These are phyloP conservation scores for Pygoscelis antarcticus DNA, from an alignment of 2,113 vertebrate genomes.

Conservation along the genomic window DNA sequence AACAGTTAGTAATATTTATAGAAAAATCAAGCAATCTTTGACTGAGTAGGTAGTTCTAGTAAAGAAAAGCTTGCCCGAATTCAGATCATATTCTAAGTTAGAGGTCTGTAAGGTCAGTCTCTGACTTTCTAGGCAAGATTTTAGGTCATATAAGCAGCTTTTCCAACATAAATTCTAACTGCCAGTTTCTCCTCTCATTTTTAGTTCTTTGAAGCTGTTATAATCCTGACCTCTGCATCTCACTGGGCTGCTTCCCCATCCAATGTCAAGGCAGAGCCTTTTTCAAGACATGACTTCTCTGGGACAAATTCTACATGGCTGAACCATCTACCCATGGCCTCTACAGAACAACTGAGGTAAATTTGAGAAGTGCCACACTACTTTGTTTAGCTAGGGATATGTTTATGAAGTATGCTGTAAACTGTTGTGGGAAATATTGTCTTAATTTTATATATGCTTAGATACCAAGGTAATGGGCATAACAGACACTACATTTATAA, in stretches of 20 bases:
- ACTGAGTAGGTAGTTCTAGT: neutral
- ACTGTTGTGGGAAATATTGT: neutral
- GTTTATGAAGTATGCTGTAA: neutral
- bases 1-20: neutral
- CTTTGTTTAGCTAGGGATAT: neutral
- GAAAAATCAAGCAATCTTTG: neutral
- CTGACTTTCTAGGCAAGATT: neutral
- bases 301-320: neutral
- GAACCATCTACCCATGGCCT: neutral
- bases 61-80: neutral
- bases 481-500: neutral
- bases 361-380: neutral
- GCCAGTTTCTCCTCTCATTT: neutral
- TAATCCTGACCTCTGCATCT: neutral
- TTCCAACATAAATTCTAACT: neutral
- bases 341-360: neutral
- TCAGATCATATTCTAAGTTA: neutral
- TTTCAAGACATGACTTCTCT: neutral
- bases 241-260: neutral
- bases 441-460: neutral
- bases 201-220: neutral
- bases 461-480: neutral
- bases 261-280: neutral
- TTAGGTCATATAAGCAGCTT: neutral
- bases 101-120: neutral